Evolutionary conservation across 2,888 invertebrate species (phyloP).

Genomic region (Arrhopalites spinosus): DNA sequence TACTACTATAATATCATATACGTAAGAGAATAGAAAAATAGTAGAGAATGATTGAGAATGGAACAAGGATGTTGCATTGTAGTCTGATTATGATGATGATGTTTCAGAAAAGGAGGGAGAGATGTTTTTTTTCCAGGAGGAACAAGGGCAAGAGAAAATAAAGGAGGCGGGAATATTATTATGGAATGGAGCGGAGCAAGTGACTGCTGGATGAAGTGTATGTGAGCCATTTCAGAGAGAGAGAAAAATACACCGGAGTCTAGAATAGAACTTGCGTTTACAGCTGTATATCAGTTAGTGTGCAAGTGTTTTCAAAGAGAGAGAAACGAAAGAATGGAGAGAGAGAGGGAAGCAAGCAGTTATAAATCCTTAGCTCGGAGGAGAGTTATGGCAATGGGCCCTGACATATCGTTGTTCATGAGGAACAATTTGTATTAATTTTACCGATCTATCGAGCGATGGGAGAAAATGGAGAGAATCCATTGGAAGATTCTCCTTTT

Average conservation of each 20-base stretch:
- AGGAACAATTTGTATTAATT: conserved; percentile 56
- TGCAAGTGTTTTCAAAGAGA: neutral
- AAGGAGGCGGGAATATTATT: conserved; percentile 17
- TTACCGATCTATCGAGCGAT: conserved; percentile 53
- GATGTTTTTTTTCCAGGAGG: no score
- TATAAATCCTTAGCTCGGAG: conserved; percentile 49
- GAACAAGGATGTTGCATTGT: conserved; percentile 29
- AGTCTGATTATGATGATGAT: conserved; percentile 39
- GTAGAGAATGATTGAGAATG: conserved; percentile 28
- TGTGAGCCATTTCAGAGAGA: no score
- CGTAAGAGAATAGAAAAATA: conserved; percentile 19
- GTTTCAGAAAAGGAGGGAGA: conserved; percentile 22
- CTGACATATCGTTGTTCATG: conserved; percentile 55
- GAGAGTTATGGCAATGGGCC: conserved; percentile 52
- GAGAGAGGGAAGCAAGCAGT: conserved; percentile 37
- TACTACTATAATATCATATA: no score
- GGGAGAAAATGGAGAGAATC: conserved; percentile 40
- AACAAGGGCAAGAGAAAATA: no score
- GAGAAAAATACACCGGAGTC: no score
- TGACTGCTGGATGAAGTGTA: neutral
- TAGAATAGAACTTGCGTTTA: neutral
- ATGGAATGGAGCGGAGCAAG: conserved; percentile 12
- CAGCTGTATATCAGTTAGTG: neutral
- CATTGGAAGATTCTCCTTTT: conserved; percentile 40
- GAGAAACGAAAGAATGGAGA: neutral